Conservation (phyloP, 1,140 invertebrate genomes). For the Forficula auricularia region DNA sequence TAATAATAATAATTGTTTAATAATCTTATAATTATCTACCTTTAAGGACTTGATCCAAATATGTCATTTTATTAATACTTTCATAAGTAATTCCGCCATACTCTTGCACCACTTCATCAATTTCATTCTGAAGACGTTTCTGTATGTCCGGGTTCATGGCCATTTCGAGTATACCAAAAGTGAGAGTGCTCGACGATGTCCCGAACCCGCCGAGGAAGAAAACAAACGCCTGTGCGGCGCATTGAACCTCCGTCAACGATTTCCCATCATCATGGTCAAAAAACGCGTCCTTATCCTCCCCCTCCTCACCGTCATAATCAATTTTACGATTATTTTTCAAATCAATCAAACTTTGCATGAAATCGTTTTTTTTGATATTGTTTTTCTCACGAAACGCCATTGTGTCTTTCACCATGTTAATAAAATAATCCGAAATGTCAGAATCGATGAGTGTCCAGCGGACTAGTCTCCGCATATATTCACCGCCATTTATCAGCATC, state of each 20-base stretch:
- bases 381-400: slow-evolving; percentile 24
- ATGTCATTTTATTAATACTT: slow-evolving; percentile 22
- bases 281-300: slow-evolving; percentile 16
- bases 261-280: slow-evolving; percentile 11
- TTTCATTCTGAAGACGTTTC: slow-evolving; percentile 26
- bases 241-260: too few species aligned
- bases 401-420: slow-evolving; percentile 21
- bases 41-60: slow-evolving; percentile 12
- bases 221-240: slow-evolving; percentile 22
- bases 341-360: slow-evolving; percentile 25
- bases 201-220: slow-evolving; percentile 32
- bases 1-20: too few species aligned
- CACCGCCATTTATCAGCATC: background rate
- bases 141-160: slow-evolving; percentile 29
- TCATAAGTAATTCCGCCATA: slow-evolving; percentile 22
- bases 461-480: background rate
- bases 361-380: slow-evolving; percentile 23
- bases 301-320: slow-evolving; percentile 2
- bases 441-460: background rate
- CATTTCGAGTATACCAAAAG: slow-evolving; percentile 26
- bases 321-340: slow-evolving; percentile 14
- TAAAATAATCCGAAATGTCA: slow-evolving; percentile 22
- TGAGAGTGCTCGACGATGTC: slow-evolving; percentile 26
- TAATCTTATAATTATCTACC: too few species aligned
- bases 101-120: slow-evolving; percentile 18